These are phyloP conservation scores for Melanchra persicariae DNA, from an alignment of 2,888 invertebrate genomes.

Conservation along the genomic window DNA sequence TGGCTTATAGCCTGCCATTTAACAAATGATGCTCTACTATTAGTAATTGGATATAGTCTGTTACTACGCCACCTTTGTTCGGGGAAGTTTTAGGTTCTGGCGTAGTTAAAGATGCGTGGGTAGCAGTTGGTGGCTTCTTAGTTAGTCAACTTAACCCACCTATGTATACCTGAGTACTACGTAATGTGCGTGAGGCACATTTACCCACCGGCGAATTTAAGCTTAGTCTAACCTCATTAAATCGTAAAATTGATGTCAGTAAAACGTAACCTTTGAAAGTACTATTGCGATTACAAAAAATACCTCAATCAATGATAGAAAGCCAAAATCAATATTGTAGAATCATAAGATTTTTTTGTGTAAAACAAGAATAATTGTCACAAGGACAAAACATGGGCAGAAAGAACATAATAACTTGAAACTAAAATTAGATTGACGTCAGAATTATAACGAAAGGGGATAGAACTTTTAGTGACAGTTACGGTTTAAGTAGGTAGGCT, in stretches of 20 bases:
- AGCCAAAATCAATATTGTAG: no score
- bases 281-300: neutral
- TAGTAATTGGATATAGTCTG: slow-evolving; percentile 32
- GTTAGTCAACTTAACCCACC: slow-evolving; percentile 5
- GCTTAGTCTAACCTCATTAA: neutral
- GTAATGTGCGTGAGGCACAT: slow-evolving; percentile 4
- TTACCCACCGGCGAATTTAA: neutral
- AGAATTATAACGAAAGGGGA: slow-evolving; percentile 7
- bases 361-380: no score
- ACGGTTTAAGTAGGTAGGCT: no score
- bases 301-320: neutral
- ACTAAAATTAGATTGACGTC: neutral
- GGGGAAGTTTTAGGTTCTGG: slow-evolving; percentile 15
- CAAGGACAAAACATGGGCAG: no score
- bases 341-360: no score
- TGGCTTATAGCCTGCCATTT: neutral
- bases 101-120: slow-evolving; percentile 21
- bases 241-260: no score
- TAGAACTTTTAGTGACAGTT: no score
- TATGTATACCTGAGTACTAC: neutral
- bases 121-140: slow-evolving; percentile 32
- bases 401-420: no score
- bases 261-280: neutral
- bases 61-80: slow-evolving; percentile 15
- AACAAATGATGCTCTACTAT: neutral